Percentiles rank a stretch among this genome's conserved stretches.
Conservation (phyloP, 1,140 invertebrate genomes). For the Adoxophyes honmai region DNA sequence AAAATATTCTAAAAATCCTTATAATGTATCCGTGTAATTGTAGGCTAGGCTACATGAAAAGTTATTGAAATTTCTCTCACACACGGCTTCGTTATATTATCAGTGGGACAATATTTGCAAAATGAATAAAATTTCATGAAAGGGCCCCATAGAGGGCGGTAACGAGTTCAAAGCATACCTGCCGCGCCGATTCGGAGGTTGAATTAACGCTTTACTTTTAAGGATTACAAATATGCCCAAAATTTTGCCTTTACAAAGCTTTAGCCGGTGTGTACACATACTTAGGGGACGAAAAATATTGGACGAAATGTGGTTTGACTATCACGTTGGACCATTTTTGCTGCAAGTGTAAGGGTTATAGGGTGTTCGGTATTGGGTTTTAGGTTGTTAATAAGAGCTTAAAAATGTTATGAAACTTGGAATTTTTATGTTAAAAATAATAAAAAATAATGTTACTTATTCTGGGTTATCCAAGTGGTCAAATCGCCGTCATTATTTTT, state of each 20-base stretch:
- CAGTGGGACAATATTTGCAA: conserved; percentile 9
- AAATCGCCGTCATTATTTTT: too few relatives aligned
- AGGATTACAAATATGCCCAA: conserved; percentile 44
- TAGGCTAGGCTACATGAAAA: too few relatives aligned
- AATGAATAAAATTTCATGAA: conserved; percentile 25
- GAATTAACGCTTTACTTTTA: conserved; percentile 55
- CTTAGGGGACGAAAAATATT: conserved; percentile 17
- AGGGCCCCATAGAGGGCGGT: conserved; percentile 18
- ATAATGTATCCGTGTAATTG: too few relatives aligned
- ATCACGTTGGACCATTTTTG: not conserved
- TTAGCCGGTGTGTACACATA: conserved; percentile 18
- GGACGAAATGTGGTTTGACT: not conserved
- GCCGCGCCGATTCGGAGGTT: conserved; percentile 30
- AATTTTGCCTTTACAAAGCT: conserved; percentile 28
- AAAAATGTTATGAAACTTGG: too few relatives aligned
- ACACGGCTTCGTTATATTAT: not conserved
- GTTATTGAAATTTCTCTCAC: too few relatives aligned
- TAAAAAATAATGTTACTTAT: too few relatives aligned
- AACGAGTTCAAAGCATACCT: conserved; percentile 58
- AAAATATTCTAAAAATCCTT: too few relatives aligned
- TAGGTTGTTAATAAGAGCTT: too few relatives aligned
- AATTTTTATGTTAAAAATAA: too few relatives aligned
- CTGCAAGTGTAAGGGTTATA: too few relatives aligned
- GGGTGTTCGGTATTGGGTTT: too few relatives aligned
- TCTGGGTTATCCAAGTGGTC: too few relatives aligned